Conservation (phyloP, 2,113 vertebrate genomes). For the Pluvialis apricaria region DNA sequence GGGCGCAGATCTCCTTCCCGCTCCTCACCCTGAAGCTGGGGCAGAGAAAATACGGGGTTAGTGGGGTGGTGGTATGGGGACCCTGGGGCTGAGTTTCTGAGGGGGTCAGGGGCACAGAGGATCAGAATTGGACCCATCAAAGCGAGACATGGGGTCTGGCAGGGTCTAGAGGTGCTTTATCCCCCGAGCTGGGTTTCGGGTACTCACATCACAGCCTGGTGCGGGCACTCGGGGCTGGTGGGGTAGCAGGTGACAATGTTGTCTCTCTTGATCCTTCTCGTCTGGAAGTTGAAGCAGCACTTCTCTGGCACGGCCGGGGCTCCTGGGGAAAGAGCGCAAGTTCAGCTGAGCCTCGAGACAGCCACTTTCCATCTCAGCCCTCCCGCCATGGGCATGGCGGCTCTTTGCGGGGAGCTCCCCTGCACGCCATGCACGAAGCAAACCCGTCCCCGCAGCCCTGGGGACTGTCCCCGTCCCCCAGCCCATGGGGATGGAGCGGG, state of each 20-base stretch:
- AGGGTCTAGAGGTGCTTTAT: not conserved
- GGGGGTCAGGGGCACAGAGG: not conserved
- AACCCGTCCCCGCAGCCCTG: accelerated
- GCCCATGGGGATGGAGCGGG: accelerated
- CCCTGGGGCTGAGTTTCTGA: accelerated
- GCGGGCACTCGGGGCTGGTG: slow-evolving; percentile 39
- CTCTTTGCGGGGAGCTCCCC: not conserved
- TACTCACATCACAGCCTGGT: slow-evolving; percentile 61
- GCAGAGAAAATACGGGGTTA: not conserved
- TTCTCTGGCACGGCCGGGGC: not conserved
- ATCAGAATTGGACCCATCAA: not conserved
- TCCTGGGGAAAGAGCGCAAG: not conserved
- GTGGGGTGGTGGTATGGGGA: accelerated
- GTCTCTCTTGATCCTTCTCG: slow-evolving; percentile 23
- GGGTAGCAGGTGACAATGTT: slow-evolving; percentile 20
- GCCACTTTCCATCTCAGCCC: not conserved
- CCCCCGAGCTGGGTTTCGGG: not conserved
- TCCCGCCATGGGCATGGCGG: accelerated
- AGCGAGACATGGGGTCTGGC: not conserved
- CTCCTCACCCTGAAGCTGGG: slow-evolving; percentile 38
- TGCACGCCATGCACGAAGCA: accelerated
- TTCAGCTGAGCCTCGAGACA: not conserved
- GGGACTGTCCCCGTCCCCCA: not conserved
- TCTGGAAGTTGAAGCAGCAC: slow-evolving; percentile 60
- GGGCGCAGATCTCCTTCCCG: slow-evolving; percentile 43